phyloP scores from a whole-genome alignment of 2,888 invertebrate species.

The Auanema freiburgensis region DNA sequence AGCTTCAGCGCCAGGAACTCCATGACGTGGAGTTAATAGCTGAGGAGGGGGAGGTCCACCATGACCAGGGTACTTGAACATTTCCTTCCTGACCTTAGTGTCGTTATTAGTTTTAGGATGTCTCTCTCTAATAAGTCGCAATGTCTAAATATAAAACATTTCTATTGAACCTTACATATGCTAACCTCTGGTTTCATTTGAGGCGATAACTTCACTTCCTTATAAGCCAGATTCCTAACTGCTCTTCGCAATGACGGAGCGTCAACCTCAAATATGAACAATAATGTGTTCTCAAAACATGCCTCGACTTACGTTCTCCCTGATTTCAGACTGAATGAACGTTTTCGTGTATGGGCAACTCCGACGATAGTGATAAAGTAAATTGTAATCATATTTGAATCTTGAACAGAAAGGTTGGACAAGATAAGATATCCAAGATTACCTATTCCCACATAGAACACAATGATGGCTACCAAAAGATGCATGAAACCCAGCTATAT shows the following conservation, averaged over 20 bases:
- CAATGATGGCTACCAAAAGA: conserved; percentile 54
- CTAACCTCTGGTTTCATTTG: conserved; percentile 11
- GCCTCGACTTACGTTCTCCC: conserved; percentile 32
- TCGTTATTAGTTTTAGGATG: neutral
- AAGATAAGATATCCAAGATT: conserved; percentile 3
- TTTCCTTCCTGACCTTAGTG: conserved; percentile 1
- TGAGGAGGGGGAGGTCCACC: conserved; percentile 12
- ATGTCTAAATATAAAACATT: conserved; percentile 2
- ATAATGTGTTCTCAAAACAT: neutral
- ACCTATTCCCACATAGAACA: conserved; percentile 56
- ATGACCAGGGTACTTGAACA: neutral
- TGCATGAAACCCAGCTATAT: conserved; percentile 54
- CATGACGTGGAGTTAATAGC: conserved; percentile 9
- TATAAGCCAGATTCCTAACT: conserved; percentile 42
- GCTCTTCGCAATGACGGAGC: conserved; percentile 42
- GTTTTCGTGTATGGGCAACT: conserved; percentile 53
- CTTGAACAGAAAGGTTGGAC: conserved; percentile 3
- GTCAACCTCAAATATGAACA: conserved; percentile 31
- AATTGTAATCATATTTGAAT: conserved; percentile 59
- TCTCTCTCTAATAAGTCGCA: conserved; percentile 1
- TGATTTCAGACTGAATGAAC: conserved; percentile 46
- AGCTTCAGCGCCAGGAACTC: conserved; percentile 1
- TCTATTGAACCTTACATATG: neutral
- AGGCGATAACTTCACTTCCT: conserved; percentile 28
- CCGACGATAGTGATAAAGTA: conserved; percentile 58